These are phyloP conservation scores for Eupithecia inturbata DNA, from an alignment of 2,888 invertebrate genomes.

Conservation along the genomic window DNA sequence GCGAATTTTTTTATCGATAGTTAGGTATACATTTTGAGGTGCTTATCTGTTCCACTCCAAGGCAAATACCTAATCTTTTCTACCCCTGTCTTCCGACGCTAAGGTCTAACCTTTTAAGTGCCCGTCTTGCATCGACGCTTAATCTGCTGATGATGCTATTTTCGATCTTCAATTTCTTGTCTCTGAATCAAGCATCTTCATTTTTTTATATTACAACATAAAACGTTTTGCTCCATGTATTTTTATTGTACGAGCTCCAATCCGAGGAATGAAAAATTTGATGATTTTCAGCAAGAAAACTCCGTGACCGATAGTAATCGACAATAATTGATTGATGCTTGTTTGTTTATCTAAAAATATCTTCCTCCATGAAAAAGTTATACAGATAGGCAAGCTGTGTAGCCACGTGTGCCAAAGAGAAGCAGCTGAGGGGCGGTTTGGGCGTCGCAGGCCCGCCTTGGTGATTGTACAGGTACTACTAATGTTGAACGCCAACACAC, in stretches of 20 bases:
- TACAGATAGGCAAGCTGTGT: not conserved
- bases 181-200: not conserved
- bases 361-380: not conserved
- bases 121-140: not conserved
- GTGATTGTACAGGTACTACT: constrained; percentile 61
- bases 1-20: not conserved
- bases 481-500: constrained; percentile 46
- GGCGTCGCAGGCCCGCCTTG: constrained; percentile 69
- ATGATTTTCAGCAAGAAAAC: not conserved
- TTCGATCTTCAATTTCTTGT: not conserved
- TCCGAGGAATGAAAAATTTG: not conserved
- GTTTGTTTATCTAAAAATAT: not conserved
- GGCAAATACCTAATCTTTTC: not conserved
- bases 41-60: not conserved
- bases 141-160: not conserved
- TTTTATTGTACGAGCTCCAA: not conserved
- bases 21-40: not conserved
- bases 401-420: constrained; percentile 49
- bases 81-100: not conserved
- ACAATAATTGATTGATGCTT: not conserved
- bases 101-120: not conserved
- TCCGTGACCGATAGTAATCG: not conserved
- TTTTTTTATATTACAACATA: not conserved
- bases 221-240: not conserved
- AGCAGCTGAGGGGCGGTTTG: constrained; percentile 63